Evolutionary conservation across 23 tunicate species (phyloP), one percentile per base, ranked within the genome.

Genomic region (Ciona savignyi): DNA sequence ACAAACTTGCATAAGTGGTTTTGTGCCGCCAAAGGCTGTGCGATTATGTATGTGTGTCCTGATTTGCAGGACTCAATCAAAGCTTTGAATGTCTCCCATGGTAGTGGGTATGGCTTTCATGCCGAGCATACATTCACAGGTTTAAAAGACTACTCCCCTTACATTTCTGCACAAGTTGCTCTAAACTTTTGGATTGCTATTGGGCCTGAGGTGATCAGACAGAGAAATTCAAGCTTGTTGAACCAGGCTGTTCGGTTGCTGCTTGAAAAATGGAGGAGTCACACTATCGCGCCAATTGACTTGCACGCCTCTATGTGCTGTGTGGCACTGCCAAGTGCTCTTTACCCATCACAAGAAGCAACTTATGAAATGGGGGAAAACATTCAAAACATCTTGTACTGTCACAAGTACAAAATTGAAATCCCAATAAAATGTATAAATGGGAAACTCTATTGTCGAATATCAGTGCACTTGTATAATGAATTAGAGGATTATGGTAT

Each of bases 11-110:
- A 90, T 62, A 90, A 90, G 63, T 90, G 97, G 97, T 83, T 90
- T 51, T 90, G 97, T 75, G 76, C 85, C 1, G 78, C 97, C 9
- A 90, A 90, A 63, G 97, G 97, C 1, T 83, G 89, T 70, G 97
- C 97, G 0, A 65, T 84, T 35, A 31, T 90, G 67, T 90, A 90
- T 62, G 89, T 82, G 34, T 79, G 83, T 72, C 82, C 87, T 1
- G 68, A 68, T 6, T 64, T 78, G 30, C 97, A 90, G 56, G 51
- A 32, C 23, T 22, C 34, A 11, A 79, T 79, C 22, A 73, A 70
- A 28, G 89, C 85, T 33, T 64, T 83, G 21, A 83, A 51, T 73
- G 84, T 90, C 1, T 90, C 97, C 1, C 97, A 90, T 74, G 97
- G 97, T 25, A 68, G 72, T 63, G 88, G 75, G 25, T 31, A 62